Conservation (phyloP, 2,797 vertebrate genomes). For the Buphagus erythrorhynchus region DNA sequence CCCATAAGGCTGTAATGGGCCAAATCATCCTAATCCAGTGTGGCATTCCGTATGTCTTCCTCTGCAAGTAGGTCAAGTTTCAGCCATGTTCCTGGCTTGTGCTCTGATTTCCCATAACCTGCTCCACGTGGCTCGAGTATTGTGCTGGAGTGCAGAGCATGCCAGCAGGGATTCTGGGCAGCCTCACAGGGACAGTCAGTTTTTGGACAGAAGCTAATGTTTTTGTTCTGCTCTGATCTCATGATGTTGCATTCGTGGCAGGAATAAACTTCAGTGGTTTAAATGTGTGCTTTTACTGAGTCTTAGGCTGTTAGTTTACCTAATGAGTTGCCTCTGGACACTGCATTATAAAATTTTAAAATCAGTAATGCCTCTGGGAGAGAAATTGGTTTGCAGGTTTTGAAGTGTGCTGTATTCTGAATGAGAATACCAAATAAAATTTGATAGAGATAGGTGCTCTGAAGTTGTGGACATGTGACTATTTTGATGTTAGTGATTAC, state of each 20-base stretch:
- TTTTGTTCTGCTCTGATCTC: not conserved
- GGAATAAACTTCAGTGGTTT: not conserved
- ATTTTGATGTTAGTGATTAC: not conserved
- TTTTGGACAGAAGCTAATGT: not conserved
- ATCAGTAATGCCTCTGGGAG: fast-evolving
- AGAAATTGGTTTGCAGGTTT: not conserved
- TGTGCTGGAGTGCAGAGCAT: not conserved
- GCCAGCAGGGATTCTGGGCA: constrained; percentile 12
- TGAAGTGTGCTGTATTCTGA: not conserved
- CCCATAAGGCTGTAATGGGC: constrained; percentile 80
- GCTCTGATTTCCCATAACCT: constrained; percentile 65
- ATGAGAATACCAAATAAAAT: not conserved
- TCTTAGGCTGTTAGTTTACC: not conserved
- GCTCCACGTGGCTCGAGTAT: not conserved
- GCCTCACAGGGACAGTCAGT: not conserved
- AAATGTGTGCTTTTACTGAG: not conserved
- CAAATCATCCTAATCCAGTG: constrained; percentile 83
- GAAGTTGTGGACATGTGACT: not conserved
- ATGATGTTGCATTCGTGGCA: not conserved
- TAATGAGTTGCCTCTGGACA: not conserved
- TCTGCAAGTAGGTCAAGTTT: constrained; percentile 91
- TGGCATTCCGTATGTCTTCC: constrained; percentile 81
- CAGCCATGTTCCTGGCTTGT: constrained; percentile 64
- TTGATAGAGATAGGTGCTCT: not conserved
- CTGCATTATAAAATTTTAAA: not conserved